These are phyloP conservation scores for Euleptes europaea DNA, from an alignment of 2,113 vertebrate species.

Conservation along the genomic window DNA sequence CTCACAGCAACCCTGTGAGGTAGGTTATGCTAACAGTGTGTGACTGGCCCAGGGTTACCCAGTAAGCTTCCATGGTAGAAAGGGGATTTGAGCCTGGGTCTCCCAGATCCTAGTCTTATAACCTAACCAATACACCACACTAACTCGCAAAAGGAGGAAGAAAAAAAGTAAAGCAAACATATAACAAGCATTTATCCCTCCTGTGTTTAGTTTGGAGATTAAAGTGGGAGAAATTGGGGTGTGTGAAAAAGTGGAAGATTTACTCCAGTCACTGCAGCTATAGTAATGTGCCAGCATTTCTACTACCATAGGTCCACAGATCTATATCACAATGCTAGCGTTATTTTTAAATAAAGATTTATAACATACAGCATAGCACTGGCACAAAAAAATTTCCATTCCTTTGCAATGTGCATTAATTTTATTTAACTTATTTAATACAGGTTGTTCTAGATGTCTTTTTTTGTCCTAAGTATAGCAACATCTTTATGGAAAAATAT, in stretches of 20 bases:
- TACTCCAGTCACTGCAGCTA: background rate
- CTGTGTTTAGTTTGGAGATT: background rate
- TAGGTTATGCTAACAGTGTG: too few species aligned
- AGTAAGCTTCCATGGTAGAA: too few species aligned
- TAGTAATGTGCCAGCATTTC: background rate
- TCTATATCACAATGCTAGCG: background rate
- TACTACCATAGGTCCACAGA: background rate
- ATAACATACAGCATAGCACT: background rate
- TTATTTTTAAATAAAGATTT: background rate
- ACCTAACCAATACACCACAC: too few species aligned
- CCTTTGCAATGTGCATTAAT: background rate
- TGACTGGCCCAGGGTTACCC: too few species aligned
- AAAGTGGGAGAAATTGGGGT: background rate
- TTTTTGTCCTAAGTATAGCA: background rate
- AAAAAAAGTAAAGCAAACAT: too few species aligned
- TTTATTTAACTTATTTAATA: background rate
- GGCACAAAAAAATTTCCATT: background rate
- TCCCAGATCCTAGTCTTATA: too few species aligned
- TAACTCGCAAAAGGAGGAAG: too few species aligned
- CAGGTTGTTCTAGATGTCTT: background rate
- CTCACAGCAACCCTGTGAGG: too few species aligned
- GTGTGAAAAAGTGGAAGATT: background rate
- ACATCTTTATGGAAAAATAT: background rate
- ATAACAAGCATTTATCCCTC: too few species aligned
- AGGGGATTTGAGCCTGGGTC: too few species aligned